Evolutionary conservation across 2,888 invertebrate genomes (phyloP), one percentile per base, ranked within the genome.

Genomic region (Ischnus inquisitorius): DNA sequence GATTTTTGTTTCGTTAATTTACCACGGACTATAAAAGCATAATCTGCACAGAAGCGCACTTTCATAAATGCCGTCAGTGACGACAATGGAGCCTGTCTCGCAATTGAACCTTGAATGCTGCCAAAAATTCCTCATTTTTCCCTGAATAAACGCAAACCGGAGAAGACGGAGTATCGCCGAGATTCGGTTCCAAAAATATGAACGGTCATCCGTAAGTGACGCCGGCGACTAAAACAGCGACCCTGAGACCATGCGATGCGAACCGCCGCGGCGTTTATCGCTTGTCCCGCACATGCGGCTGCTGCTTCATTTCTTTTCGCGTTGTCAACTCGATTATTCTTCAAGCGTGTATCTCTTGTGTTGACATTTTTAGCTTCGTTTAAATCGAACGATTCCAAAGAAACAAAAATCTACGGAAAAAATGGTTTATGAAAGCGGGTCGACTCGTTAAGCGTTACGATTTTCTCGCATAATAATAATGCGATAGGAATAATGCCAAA

Each of bases 151-250:
- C 67, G 39, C 22, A 34, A 78, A 82, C 14, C 60, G 41, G 60
- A 78, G 41, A 68, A 78, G 72, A 74, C 68, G 62, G 62, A n/a
- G 74, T 22, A 62, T 78, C 60, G 71, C 16, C 48, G 62, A 74
- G 43, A 74, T 74, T 74, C 43, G 19, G 68, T 82, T 68, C 74
- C 68, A 74, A 78, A 82, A 82, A 82, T 82, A 78, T 78, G 25
- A 78, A 68, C 65, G 57, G 48, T 64, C 65, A 76, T 77, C 57
- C 71, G 71, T 60, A 22, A 78, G 39, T 46, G 28, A 65, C 62
- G 60, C 39, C 43, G 62, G 12, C 46, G 39, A 48, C 22, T 65
- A 48, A 39, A n/a, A 68, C 22, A 22, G 65, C 71, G 43, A 60
- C 28, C 14, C 6, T 19, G 28, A 16, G 28, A 25, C 14, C n/a